phyloP scores from a whole-genome alignment of 2,888 invertebrate genomes.

The Asteroscopus sphinx region DNA sequence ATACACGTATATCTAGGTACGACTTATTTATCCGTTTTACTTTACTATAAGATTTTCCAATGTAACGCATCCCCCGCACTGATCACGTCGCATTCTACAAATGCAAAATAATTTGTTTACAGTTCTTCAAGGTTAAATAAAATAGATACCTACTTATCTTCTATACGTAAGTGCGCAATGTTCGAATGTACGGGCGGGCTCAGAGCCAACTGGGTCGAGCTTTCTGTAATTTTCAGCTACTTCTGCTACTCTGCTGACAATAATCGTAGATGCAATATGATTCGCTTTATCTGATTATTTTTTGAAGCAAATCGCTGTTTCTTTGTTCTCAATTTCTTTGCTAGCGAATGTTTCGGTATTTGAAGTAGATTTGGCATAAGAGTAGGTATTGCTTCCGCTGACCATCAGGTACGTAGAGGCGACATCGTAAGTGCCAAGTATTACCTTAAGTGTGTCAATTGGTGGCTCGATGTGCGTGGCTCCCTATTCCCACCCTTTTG shows the following conservation, averaged over 20 bases:
- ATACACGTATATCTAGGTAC: neutral
- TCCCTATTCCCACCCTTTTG: conserved; percentile 72
- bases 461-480: conserved; percentile 88
- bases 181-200: conserved; percentile 76
- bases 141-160: conserved; percentile 66
- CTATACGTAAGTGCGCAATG: conserved; percentile 63
- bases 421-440: conserved; percentile 83
- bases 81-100: conserved; percentile 20
- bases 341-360: conserved; percentile 18
- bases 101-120: conserved; percentile 44
- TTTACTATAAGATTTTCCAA: neutral
- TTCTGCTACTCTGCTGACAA: conserved; percentile 72
- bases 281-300: conserved; percentile 45
- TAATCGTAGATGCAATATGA: conserved; percentile 63
- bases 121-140: conserved; percentile 73
- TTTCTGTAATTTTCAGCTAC: conserved; percentile 82
- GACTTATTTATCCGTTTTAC: neutral
- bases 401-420: conserved; percentile 70
- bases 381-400: conserved; percentile 54
- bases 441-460: conserved; percentile 90
- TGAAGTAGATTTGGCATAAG: conserved; percentile 36
- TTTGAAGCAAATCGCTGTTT: conserved; percentile 25
- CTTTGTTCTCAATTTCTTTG: conserved; percentile 33
- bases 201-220: conserved; percentile 87
- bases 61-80: neutral